phyloP scores from a whole-genome alignment of 2,113 vertebrate species.

The Toxotes jaculatrix region DNA sequence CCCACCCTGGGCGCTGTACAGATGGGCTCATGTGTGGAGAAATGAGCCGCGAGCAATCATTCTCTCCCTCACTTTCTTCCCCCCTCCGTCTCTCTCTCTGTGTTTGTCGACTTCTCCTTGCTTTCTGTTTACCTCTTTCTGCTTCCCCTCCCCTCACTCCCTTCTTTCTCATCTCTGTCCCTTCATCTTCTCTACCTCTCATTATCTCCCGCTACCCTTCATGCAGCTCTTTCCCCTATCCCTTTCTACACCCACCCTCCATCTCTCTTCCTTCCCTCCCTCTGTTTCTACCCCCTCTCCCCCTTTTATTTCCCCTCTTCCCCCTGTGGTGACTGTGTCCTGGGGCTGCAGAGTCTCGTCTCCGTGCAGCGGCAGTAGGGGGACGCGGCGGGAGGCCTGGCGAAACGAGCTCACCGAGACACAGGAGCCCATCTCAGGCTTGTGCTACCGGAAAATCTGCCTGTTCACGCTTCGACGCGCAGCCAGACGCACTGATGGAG shows the following conservation, averaged over 20 bases:
- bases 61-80: constrained; percentile 55
- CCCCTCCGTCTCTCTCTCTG: constrained; percentile 38
- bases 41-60: constrained; percentile 86
- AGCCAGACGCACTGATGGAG: constrained; percentile 80
- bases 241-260: constrained; percentile 21
- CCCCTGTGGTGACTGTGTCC: constrained; percentile 73
- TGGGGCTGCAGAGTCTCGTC: constrained; percentile 83
- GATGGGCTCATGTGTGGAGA: constrained; percentile 87
- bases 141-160: constrained; percentile 38
- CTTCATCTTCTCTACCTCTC: constrained; percentile 71
- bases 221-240: constrained; percentile 45
- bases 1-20: constrained; percentile 86
- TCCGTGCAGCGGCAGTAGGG: constrained; percentile 88
- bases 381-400: constrained; percentile 82
- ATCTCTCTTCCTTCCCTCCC: constrained; percentile 41
- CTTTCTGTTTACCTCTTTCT: constrained; percentile 75
- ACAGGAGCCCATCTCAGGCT: constrained; percentile 91
- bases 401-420: constrained; percentile 87
- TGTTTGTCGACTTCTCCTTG: constrained; percentile 66
- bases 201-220: constrained; percentile 61
- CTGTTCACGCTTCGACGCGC: constrained; percentile 91
- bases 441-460: constrained; percentile 94
- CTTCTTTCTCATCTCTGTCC: constrained; percentile 59
- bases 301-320: constrained; percentile 33
- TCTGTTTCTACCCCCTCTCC: constrained; percentile 29